phyloP scores from a whole-genome alignment of 2,113 vertebrate species.

The Dendropsophus ebraccatus region DNA sequence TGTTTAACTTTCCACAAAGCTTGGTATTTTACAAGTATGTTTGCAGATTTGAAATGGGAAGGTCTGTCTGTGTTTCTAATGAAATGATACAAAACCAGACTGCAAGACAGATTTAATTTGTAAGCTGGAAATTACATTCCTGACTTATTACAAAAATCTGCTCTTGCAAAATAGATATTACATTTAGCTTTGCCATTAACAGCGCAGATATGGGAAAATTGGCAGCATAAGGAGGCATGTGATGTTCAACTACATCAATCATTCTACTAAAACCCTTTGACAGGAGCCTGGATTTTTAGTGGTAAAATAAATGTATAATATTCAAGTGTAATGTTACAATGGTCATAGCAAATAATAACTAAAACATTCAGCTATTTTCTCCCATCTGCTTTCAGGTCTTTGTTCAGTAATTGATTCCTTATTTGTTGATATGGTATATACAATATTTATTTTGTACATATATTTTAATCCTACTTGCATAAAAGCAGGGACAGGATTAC shows the following conservation, averaged over 20 bases:
- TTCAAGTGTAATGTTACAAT: neutral
- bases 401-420: neutral
- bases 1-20: neutral
- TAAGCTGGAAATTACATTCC: constrained; percentile 62
- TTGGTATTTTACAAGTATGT: neutral
- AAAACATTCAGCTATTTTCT: neutral
- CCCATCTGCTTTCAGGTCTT: neutral
- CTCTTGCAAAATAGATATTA: constrained; percentile 47
- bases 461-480: too few relatives aligned
- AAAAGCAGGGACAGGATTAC: neutral
- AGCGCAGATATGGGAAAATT: constrained; percentile 7
- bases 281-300: neutral
- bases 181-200: constrained; percentile 59
- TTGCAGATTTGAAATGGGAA: neutral
- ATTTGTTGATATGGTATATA: neutral
- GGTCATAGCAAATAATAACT: neutral
- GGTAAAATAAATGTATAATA: neutral
- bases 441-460: neutral
- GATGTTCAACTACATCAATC: constrained; percentile 15
- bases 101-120: constrained; percentile 63
- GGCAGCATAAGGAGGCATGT: neutral
- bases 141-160: constrained; percentile 50
- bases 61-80: constrained; percentile 60
- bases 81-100: constrained; percentile 63
- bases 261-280: neutral